Evolutionary conservation across 2,888 invertebrate genomes (phyloP), one percentile per base, ranked within the genome.

Genomic region (Strigamia maritima): DNA sequence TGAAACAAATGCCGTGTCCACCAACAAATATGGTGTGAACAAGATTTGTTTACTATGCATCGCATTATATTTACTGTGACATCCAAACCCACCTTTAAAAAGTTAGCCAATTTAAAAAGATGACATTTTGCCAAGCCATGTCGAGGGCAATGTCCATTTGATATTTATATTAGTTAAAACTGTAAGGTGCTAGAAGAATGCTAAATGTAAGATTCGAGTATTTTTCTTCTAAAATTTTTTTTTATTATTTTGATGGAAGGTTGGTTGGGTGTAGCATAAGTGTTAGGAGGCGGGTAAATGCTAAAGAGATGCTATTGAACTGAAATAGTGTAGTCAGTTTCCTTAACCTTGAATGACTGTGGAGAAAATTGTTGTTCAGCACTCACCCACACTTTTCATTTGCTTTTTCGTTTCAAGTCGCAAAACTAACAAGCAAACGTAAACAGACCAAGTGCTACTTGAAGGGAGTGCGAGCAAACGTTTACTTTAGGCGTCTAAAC

Each of bases 401-500:
- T 44, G n/a, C 44, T 16, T 44, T 44, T 44, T 65, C 60, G 12
- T 65, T 65, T 65, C 60, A 65, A 65, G 60, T 65, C 22, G 24
- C 22, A 65, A 65, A 65, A 22, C 60, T 22, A 65, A 65, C 60
- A 65, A 24, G 19, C 22, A 65, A 65, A 65, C 12, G 60, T 65
- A 65, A 65, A 65, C 60, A 65, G 6, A 19, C 60, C 60, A 19
- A 65, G 60, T 65, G 60, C 60, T 65, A 65, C 60, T 65, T 65
- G 60, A 65, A 24, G 60, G 60, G 44, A 14, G 24, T 6, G 60
- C n/a, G 24, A 65, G 12, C 60, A 65, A 65, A 65, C 24, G 60
- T 65, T 65, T 65, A 65, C 60, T 65, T 65, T 65, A 65, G 60
- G 60, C 60, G 60, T 65, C 60, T 65, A 22, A 65, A 65, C 24